These are phyloP conservation scores for Lepisosteus osseus DNA, from an alignment of 2,113 vertebrate species.

Conservation along the genomic window DNA sequence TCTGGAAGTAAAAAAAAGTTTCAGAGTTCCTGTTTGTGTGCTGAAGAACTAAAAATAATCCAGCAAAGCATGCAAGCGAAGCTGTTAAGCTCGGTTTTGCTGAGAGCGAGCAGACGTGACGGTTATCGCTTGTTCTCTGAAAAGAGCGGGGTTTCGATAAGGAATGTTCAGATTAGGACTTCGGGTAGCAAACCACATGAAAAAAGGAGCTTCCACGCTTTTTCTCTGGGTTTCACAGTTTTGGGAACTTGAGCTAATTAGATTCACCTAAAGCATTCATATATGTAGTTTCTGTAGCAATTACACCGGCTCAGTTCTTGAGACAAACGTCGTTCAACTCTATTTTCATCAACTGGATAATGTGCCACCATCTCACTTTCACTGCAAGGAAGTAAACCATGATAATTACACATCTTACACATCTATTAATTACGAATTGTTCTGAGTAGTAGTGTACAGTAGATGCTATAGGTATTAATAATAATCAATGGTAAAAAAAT, in stretches of 20 bases:
- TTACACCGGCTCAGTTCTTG: too few relatives aligned
- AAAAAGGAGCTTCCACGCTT: slow-evolving; percentile 40
- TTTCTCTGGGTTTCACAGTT: slow-evolving; percentile 42
- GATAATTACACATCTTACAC: too few relatives aligned
- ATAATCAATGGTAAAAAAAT: too few relatives aligned
- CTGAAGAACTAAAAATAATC: slow-evolving; percentile 57
- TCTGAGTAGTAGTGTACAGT: too few relatives aligned
- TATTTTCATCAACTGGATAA: too few relatives aligned
- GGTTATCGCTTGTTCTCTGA: slow-evolving; percentile 28
- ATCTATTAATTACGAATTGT: too few relatives aligned
- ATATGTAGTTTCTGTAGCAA: too few relatives aligned
- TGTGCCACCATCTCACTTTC: too few relatives aligned
- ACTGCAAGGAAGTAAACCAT: too few relatives aligned
- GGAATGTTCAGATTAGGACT: slow-evolving; percentile 30
- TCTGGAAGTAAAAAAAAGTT: slow-evolving; percentile 37
- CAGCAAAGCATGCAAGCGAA: slow-evolving; percentile 31
- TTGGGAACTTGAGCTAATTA: slow-evolving; percentile 46
- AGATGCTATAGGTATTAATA: too few relatives aligned
- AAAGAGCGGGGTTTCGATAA: slow-evolving; percentile 36
- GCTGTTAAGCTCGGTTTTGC: slow-evolving; percentile 49
- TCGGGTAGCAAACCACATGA: slow-evolving; percentile 15
- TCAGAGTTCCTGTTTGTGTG: slow-evolving; percentile 55
- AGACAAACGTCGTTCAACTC: too few relatives aligned
- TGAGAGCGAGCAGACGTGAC: slow-evolving; percentile 46
- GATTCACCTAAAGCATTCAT: too few relatives aligned